Conservation (phyloP, 2,113 vertebrate genomes). For the Sarotherodon lohbergeri region DNA sequence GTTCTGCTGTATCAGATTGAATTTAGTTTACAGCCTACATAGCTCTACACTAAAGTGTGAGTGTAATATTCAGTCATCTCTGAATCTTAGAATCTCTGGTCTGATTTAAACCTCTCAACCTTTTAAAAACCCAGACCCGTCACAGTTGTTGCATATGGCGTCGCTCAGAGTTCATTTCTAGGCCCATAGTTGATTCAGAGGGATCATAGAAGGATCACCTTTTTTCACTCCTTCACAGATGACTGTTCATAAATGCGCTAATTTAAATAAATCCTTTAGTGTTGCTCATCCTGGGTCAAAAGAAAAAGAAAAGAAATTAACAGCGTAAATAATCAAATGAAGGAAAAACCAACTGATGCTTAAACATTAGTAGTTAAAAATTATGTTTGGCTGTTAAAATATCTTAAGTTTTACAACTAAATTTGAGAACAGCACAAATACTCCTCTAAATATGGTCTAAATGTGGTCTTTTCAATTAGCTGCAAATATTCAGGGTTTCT, state of each 20-base stretch:
- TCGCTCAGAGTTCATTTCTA: not conserved
- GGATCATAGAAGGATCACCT: not conserved
- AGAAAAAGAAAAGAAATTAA: not conserved
- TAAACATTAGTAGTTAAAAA: not conserved
- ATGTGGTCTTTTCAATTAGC: not conserved
- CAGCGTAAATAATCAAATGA: accelerated
- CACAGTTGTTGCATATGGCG: not conserved
- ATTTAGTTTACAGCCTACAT: not conserved
- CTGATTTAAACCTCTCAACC: not conserved
- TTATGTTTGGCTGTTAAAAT: not conserved
- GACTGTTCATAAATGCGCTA: not conserved
- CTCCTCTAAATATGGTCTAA: not conserved
- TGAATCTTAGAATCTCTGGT: not conserved
- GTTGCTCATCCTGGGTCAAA: not conserved
- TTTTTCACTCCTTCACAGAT: not conserved
- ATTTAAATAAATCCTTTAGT: not conserved
- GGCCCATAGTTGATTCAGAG: not conserved
- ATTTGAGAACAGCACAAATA: not conserved
- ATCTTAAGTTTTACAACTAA: not conserved
- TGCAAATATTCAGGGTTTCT: not conserved
- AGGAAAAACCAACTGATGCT: not conserved
- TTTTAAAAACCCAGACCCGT: not conserved
- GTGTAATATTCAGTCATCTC: not conserved
- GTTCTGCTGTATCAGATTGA: not conserved
- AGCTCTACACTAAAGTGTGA: not conserved